These are phyloP conservation scores for Cephus pygmeus DNA, from an alignment of 2,888 invertebrate genomes.

Conservation along the genomic window DNA sequence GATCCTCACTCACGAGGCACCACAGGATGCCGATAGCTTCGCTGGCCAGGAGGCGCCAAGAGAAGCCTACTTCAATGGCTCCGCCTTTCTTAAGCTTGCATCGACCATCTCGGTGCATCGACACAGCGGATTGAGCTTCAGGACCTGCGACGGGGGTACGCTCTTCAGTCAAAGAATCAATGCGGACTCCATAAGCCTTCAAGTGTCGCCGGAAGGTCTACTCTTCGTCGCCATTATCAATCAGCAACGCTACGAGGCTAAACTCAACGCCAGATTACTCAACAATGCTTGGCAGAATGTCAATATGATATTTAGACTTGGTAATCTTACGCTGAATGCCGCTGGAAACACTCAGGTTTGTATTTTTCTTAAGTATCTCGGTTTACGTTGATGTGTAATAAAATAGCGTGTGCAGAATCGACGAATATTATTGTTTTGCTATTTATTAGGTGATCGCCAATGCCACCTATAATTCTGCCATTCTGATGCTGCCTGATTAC, in stretches of 20 bases:
- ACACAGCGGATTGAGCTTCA: constrained; percentile 84
- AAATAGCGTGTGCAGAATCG: neutral
- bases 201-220: constrained; percentile 67
- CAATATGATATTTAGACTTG: constrained; percentile 73
- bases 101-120: constrained; percentile 81
- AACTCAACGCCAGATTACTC: constrained; percentile 75
- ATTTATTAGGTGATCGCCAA: constrained; percentile 77
- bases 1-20: constrained; percentile 14
- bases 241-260: constrained; percentile 70
- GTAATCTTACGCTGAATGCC: constrained; percentile 70
- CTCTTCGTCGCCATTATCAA: constrained; percentile 67
- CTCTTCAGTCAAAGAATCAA: constrained; percentile 63
- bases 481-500: constrained; percentile 79
- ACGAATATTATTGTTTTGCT: neutral
- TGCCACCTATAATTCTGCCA: constrained; percentile 80
- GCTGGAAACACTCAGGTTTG: constrained; percentile 71
- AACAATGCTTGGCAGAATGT: constrained; percentile 87
- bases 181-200: constrained; percentile 57
- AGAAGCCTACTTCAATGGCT: constrained; percentile 88
- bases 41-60: constrained; percentile 67
- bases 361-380: constrained; percentile 20
- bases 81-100: constrained; percentile 78
- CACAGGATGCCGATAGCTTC: constrained; percentile 11
- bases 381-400: neutral
- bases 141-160: constrained; percentile 75